Evolutionary conservation across 2,888 invertebrate genomes (phyloP).

Genomic region (Cantharis flavilabris): DNA sequence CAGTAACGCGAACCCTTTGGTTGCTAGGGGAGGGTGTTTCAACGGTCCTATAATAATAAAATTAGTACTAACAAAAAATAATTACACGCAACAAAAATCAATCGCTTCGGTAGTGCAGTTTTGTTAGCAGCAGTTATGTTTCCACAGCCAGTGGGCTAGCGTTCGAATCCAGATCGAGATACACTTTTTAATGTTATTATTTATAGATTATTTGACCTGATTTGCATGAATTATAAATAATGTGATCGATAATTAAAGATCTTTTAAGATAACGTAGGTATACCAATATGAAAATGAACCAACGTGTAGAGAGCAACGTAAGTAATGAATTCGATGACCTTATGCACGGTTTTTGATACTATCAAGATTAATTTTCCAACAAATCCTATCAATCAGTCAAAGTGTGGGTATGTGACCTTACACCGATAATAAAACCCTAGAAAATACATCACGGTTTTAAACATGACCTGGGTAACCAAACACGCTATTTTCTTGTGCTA

Average conservation of each 20-base stretch:
- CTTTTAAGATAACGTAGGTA: background rate
- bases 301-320: conserved; percentile 7
- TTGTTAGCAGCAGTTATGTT: too few species aligned
- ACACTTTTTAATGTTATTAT: background rate
- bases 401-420: conserved; percentile 8
- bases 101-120: too few species aligned
- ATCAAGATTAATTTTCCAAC: conserved; percentile 14
- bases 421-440: conserved; percentile 11
- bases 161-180: background rate
- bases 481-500: conserved; percentile 23
- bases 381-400: conserved; percentile 19
- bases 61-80: background rate
- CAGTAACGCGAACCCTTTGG: background rate
- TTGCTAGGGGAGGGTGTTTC: background rate
- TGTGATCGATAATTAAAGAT: background rate
- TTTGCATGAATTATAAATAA: background rate
- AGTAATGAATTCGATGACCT: conserved; percentile 21
- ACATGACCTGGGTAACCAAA: conserved; percentile 11
- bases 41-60: background rate
- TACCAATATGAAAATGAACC: background rate
- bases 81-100: background rate
- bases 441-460: conserved; percentile 9
- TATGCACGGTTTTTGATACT: conserved; percentile 4
- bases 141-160: background rate
- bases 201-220: background rate